Conservation (phyloP, 2,797 vertebrate genomes). For the Hippocampus kuda region DNA sequence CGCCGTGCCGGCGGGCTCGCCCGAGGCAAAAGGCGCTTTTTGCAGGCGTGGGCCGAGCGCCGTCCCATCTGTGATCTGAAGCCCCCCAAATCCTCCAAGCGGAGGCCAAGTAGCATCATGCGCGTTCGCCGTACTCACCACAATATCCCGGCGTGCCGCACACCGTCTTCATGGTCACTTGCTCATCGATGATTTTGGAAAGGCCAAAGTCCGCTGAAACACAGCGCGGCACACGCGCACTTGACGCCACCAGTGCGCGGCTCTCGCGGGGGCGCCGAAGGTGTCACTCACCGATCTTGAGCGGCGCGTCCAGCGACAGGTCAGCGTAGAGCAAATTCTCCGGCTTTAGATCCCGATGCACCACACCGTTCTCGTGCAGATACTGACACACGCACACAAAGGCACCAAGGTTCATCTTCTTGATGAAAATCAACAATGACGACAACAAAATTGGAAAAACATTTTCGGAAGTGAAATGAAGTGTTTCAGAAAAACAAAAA, state of each 20-base stretch:
- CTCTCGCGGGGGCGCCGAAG: not conserved
- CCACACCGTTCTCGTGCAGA: conserved; percentile 71
- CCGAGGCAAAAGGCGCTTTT: too few species aligned
- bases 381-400: conserved; percentile 52
- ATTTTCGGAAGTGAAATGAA: too few species aligned
- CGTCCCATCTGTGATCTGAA: too few species aligned
- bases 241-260: not conserved
- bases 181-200: conserved; percentile 82
- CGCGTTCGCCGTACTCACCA: conserved; percentile 63
- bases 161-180: conserved; percentile 83
- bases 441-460: too few species aligned
- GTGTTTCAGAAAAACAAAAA: too few species aligned
- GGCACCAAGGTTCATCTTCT: not conserved
- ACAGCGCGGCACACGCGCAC: not conserved
- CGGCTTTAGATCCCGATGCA: conserved; percentile 79
- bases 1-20: too few species aligned
- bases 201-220: conserved; percentile 79
- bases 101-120: conserved; percentile 8
- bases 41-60: too few species aligned
- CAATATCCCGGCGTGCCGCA: conserved; percentile 84
- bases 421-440: too few species aligned
- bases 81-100: too few species aligned
- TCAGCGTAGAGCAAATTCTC: conserved; percentile 76
- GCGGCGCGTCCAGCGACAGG: conserved; percentile 67
- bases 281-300: conserved; percentile 75